Evolutionary conservation across 2,797 vertebrate species (phyloP).

Genomic region (Enteromius paludinosus): DNA sequence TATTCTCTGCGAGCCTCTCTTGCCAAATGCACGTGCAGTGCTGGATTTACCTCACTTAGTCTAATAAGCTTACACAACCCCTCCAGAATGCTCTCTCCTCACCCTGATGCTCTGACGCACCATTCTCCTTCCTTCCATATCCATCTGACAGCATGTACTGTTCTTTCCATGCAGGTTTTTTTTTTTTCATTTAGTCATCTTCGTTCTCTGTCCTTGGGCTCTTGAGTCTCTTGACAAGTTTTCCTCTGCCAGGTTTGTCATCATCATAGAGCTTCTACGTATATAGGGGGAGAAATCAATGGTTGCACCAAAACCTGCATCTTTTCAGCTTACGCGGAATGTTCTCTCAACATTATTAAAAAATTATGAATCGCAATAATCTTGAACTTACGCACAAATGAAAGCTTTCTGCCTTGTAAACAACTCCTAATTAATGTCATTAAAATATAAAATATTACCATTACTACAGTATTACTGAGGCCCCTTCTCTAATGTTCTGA

Average conservation of each 20-base stretch:
- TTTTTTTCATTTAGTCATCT: not conserved
- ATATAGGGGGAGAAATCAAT: not conserved
- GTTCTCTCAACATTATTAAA: no score
- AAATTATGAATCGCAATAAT: not conserved
- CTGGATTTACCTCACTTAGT: constrained; percentile 33
- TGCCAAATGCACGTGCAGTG: constrained; percentile 38
- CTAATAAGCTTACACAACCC: constrained; percentile 38
- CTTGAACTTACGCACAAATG: not conserved
- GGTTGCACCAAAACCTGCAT: not conserved
- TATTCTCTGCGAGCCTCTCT: not conserved
- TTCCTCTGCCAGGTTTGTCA: not conserved
- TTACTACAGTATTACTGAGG: no score
- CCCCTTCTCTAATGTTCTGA: not conserved
- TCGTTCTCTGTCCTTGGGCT: not conserved
- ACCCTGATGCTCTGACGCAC: constrained; percentile 29
- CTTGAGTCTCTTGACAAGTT: not conserved
- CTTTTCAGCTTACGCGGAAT: not conserved
- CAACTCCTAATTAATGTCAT: not conserved
- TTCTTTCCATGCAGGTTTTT: constrained; percentile 11
- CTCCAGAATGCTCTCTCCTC: constrained; percentile 15
- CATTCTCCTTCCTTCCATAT: constrained; percentile 10
- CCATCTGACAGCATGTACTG: constrained; percentile 3
- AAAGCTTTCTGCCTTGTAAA: no score
- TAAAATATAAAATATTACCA: not conserved
- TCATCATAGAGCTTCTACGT: not conserved